These are phyloP conservation scores for Rapana venosa DNA, from an alignment of 2,888 invertebrate genomes.

Conservation along the genomic window DNA sequence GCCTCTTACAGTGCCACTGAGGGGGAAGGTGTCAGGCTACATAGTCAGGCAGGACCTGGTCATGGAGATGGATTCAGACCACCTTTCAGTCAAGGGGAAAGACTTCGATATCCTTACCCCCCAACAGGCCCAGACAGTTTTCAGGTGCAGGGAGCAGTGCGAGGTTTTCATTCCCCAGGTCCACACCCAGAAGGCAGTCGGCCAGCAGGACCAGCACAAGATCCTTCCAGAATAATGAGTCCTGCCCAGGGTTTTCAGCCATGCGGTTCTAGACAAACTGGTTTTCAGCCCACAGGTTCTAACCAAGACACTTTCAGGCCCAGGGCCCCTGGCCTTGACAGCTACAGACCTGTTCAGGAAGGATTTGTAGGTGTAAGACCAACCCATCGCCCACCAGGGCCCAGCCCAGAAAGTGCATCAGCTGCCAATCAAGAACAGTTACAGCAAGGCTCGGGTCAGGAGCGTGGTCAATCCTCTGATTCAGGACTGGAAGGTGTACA, in stretches of 20 bases:
- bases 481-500: neutral
- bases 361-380: neutral
- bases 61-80: conserved; percentile 12
- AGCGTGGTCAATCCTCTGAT: neutral
- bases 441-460: neutral
- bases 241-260: conserved; percentile 1
- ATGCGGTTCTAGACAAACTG: neutral
- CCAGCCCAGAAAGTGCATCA: conserved; percentile 14
- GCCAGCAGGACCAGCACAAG: neutral
- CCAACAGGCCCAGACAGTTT: conserved; percentile 1
- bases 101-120: neutral
- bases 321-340: neutral
- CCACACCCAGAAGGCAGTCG: neutral
- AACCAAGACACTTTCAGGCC: conserved; percentile 5
- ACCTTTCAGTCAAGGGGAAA: conserved; percentile 9
- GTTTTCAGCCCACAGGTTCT: neutral
- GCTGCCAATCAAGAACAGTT: neutral
- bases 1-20: conserved; percentile 9
- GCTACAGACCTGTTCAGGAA: conserved; percentile 19
- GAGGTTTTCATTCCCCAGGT: conserved; percentile 1
- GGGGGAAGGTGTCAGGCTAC: neutral
- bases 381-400: neutral
- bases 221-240: neutral
- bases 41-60: neutral
- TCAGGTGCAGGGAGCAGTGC: neutral